phyloP scores from a whole-genome alignment of 1,140 invertebrate species.

The Heliothis subflexa region DNA sequence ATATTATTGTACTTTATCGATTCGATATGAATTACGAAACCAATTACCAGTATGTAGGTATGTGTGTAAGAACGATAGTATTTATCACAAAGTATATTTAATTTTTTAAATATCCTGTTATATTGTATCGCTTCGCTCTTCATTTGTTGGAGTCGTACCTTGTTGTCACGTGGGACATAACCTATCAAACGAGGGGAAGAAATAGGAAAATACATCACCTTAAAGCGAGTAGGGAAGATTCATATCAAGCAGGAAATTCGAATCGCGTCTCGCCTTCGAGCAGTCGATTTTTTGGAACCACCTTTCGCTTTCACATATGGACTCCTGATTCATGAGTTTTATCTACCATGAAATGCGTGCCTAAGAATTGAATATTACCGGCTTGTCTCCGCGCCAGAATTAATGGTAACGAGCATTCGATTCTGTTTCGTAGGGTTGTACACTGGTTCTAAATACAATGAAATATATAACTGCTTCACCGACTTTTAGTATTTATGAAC shows the following conservation, averaged over 20 bases:
- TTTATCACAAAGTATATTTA: neutral
- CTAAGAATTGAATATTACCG: constrained; percentile 79
- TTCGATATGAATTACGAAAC: neutral
- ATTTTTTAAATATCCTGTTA: constrained; percentile 5
- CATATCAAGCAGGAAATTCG: constrained; percentile 85
- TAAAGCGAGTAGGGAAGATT: constrained; percentile 85
- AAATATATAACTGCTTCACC: neutral
- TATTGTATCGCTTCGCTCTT: constrained; percentile 14
- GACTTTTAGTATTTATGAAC: neutral
- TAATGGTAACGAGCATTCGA: constrained; percentile 64
- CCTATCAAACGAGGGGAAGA: constrained; percentile 62
- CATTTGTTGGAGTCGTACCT: constrained; percentile 20
- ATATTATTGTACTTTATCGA: neutral
- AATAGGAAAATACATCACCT: constrained; percentile 86
- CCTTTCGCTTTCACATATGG: constrained; percentile 80
- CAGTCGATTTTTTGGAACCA: constrained; percentile 80
- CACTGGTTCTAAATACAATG: neutral
- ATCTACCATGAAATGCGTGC: constrained; percentile 83
- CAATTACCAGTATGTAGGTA: neutral
- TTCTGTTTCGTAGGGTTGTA: constrained; percentile 7
- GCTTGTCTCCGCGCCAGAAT: constrained; percentile 64
- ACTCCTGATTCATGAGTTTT: constrained; percentile 85
- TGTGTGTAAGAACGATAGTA: neutral
- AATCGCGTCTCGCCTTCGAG: constrained; percentile 73
- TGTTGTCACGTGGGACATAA: constrained; percentile 49